Base-by-base conservation (phyloP, 2,797 vertebrate genomes). In the Cottoperca gobio region DNA sequence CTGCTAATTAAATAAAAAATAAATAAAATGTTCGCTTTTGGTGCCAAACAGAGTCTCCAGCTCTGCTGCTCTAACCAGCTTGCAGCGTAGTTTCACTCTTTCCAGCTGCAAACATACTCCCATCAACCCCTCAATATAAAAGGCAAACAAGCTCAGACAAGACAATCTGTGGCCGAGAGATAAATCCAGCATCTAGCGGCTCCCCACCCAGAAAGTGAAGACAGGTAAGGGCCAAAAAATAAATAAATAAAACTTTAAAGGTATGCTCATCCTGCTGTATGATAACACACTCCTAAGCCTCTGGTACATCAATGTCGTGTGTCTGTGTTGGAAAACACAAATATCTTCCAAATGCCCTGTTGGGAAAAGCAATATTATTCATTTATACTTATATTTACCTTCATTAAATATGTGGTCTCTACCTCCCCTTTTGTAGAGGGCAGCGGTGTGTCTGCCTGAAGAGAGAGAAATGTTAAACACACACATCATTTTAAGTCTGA, bases 361-460 rank as follows among this genome's bases (percentile, higher is more conserved):
- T 43, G 42, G 17, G 42, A 19, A 43, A 43, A 43, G 19, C 17
- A 33, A 37, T 45, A 17, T 48, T 24, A 9, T 21, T 23, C 12
- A 21, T 23, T 59, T 8, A 19, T 2, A 6, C 10, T 35, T 33
- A 21, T 26, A 31, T n/a, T 54, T 57, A 70, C 66, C 52, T 57
- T 2, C 0, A 33, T 13, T 19, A 39, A 55, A 2, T 0, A 0
- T 4, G 1, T 2, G 0, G 0, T 12, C 50, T 28, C 40, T 16
- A 0, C 5, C 0, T 11, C 5, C 10, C 0, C 0, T 0, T 14
- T 33, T 50, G 0, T 0, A 10, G 3, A 8, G 43, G n/a, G 3
- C 16, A 1, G 8, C 2, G 0, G 12, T 16, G 42, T 3, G 9
- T 24, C 16, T 6, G 35, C 4, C 74, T 70, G 26, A 57, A 70